Conservation (phyloP, 1,140 invertebrate genomes). For the Neotoxoptera formosana region DNA sequence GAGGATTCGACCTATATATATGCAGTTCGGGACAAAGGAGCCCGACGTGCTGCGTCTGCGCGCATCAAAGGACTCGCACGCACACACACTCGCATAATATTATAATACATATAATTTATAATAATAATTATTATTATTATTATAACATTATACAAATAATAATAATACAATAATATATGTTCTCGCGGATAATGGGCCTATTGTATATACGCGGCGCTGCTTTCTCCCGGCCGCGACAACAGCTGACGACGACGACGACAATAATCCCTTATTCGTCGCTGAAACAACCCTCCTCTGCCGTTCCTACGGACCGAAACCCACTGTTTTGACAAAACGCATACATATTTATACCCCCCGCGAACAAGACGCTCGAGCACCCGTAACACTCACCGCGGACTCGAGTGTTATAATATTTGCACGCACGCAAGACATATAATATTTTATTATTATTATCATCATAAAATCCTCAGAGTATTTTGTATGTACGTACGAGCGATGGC, state of each 20-base stretch:
- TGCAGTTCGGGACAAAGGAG: background rate
- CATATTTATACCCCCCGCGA: background rate
- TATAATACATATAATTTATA: background rate
- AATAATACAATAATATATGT: background rate
- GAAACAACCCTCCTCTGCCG: background rate
- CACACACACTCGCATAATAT: background rate
- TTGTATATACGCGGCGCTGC: background rate
- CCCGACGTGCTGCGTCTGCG: background rate
- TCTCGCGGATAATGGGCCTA: background rate
- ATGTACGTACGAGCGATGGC: background rate
- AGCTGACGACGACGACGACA: background rate
- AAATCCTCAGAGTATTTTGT: background rate
- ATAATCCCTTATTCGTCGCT: background rate
- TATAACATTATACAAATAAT: conserved; percentile 19
- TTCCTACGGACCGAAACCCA: background rate
- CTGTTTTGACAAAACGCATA: background rate
- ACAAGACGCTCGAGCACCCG: background rate
- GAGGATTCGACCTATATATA: background rate
- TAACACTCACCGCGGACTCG: background rate
- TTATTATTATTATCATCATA: background rate
- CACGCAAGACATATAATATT: background rate
- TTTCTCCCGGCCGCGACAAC: background rate
- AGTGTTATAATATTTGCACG: conserved; percentile 2
- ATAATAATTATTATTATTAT: background rate
- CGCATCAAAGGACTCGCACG: background rate